A percentile compares a stretch with the other conserved stretches of the same genome.
Evolutionary conservation across 2,888 invertebrate genomes (phyloP).

Genomic region (Cacoxenus indagator): DNA sequence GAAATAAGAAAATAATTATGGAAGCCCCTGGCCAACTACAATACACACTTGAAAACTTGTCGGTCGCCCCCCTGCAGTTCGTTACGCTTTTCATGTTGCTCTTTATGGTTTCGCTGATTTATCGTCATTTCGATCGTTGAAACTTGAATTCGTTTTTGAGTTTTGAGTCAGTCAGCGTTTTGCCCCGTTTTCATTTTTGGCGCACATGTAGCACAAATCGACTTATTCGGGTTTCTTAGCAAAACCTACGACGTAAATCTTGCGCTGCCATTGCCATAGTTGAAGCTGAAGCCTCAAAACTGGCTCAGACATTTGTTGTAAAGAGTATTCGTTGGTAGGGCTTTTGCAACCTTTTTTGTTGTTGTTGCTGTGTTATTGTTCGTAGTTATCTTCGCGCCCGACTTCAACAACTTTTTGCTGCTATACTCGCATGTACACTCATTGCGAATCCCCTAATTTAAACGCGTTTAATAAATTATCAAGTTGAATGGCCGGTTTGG

Average conservation of each 20-base stretch:
- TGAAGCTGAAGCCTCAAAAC: not conserved
- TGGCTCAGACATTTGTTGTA: slow-evolving; percentile 2
- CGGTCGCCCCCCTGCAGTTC: not conserved
- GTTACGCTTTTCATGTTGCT: not conserved
- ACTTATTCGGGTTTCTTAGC: not conserved
- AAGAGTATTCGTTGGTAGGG: not conserved
- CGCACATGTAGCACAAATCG: no score
- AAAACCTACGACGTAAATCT: slow-evolving; percentile 3
- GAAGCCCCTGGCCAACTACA: not conserved
- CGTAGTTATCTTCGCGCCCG: no score
- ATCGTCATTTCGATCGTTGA: not conserved
- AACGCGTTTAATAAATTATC: slow-evolving; percentile 64
- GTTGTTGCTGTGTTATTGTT: not conserved
- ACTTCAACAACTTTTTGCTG: no score
- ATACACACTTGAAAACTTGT: not conserved
- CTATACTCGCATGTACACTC: no score
- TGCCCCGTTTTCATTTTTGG: not conserved
- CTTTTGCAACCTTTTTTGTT: not conserved
- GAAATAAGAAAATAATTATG: slow-evolving; percentile 10
- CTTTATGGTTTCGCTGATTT: not conserved
- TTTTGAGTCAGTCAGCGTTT: not conserved
- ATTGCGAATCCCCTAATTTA: slow-evolving; percentile 21
- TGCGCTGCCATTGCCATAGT: not conserved
- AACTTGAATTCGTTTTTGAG: not conserved
- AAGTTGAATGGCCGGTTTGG: slow-evolving; percentile 67